Evolutionary conservation across 1,140 invertebrate genomes (phyloP).

Genomic region (Ctenoplectra terminalis): DNA sequence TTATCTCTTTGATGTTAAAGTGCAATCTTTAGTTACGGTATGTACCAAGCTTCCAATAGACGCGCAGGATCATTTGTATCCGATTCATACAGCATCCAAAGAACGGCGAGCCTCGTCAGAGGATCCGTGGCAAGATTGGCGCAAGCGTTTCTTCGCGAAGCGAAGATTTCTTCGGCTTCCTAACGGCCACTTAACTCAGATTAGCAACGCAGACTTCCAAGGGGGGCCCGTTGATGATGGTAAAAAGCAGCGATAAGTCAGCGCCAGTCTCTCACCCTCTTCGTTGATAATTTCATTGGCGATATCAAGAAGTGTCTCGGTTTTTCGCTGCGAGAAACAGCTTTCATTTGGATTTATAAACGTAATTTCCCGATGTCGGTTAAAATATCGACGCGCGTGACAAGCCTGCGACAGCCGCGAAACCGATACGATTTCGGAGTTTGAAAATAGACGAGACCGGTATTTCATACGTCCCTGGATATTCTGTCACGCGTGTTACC

Average conservation of each 20-base stretch:
- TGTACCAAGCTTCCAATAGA: not conserved
- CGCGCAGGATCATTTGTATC: slow-evolving; percentile 6
- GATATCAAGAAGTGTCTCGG: slow-evolving; percentile 20
- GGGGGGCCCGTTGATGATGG: slow-evolving; percentile 33
- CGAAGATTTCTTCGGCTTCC: slow-evolving; percentile 49
- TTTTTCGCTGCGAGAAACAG: not conserved
- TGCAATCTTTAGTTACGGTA: too few relatives aligned
- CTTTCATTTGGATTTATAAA: slow-evolving; percentile 9
- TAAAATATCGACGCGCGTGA: slow-evolving; percentile 12
- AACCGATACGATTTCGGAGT: slow-evolving; percentile 21
- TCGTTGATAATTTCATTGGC: slow-evolving; percentile 44
- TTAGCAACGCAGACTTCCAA: slow-evolving; percentile 60
- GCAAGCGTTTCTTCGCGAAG: slow-evolving; percentile 45
- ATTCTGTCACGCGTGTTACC: not conserved
- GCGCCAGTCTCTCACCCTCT: not conserved
- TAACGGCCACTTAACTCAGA: slow-evolving; percentile 70
- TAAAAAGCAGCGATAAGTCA: slow-evolving; percentile 59
- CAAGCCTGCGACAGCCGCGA: not conserved
- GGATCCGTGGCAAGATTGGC: slow-evolving; percentile 14
- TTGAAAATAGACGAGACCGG: not conserved
- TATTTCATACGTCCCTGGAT: not conserved
- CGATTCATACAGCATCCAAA: too few relatives aligned
- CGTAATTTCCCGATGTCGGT: slow-evolving; percentile 35
- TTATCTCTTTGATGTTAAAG: too few relatives aligned
- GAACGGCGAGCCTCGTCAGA: not conserved